Conservation (phyloP, 2,797 vertebrate genomes). For the Ctenosaura bakeri region DNA sequence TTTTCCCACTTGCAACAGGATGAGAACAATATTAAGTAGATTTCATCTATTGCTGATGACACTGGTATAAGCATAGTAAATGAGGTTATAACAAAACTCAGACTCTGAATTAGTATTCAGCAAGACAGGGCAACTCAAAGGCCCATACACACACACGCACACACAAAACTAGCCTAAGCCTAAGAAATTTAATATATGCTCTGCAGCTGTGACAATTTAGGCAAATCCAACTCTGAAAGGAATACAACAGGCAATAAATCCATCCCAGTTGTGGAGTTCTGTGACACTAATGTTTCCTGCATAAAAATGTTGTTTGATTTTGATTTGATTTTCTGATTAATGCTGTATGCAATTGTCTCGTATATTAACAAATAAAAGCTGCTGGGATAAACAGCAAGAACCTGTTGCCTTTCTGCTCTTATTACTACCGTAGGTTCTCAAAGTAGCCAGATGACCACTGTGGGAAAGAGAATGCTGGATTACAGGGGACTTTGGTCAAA, state of each 20-base stretch:
- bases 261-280: background rate
- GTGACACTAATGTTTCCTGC: background rate
- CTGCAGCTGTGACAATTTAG: background rate
- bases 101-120: background rate
- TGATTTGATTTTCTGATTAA: background rate
- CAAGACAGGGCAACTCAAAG: too few species aligned
- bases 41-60: too few species aligned
- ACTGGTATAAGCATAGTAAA: background rate
- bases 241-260: background rate
- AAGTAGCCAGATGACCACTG: too few species aligned
- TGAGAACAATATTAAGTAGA: too few species aligned
- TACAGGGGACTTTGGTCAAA: background rate
- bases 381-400: background rate
- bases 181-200: background rate
- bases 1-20: too few species aligned
- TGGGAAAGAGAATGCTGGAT: background rate
- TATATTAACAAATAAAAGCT: background rate
- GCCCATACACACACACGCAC: too few species aligned
- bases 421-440: background rate
- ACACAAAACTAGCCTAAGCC: background rate
- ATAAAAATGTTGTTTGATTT: background rate
- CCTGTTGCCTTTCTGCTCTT: too few species aligned
- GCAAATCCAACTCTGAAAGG: background rate
- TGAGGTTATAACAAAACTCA: too few species aligned
- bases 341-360: background rate